Conservation (phyloP, 2,888 invertebrate species). For the Ophion costatus region DNA sequence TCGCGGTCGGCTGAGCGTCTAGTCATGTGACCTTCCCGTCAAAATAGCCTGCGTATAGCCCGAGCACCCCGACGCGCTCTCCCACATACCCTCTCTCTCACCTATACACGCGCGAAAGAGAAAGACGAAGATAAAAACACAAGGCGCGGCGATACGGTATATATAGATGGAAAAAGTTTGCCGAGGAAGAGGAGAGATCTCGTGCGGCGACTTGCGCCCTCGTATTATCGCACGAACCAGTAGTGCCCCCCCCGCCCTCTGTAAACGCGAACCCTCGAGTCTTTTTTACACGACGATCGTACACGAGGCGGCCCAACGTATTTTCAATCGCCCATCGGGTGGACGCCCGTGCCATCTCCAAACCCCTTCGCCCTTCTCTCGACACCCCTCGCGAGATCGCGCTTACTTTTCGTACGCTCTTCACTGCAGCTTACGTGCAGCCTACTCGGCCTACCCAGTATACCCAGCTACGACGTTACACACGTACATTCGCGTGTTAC, state of each 20-base stretch:
- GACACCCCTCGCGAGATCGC: neutral
- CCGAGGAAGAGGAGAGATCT: constrained; percentile 22
- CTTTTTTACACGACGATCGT: constrained; percentile 13
- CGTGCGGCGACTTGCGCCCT: constrained; percentile 25
- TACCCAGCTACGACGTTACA: neutral
- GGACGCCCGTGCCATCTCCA: constrained; percentile 35
- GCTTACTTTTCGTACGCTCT: constrained; percentile 22
- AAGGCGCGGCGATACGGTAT: constrained; percentile 32
- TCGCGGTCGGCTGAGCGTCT: constrained; percentile 83
- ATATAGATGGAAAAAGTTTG: neutral
- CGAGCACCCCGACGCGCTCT: constrained; percentile 64
- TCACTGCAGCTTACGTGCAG: constrained; percentile 1
- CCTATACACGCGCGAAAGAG: neutral
- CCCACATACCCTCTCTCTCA: constrained; percentile 39
- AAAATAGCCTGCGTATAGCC: constrained; percentile 87
- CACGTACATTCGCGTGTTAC: neutral
- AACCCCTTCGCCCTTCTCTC: neutral
- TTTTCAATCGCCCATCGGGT: constrained; percentile 64
- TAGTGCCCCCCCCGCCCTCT: neutral
- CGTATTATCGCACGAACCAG: constrained; percentile 29
- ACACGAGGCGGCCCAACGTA: constrained; percentile 35
- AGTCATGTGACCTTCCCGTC: constrained; percentile 93
- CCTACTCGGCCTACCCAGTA: neutral
- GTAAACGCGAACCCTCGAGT: constrained; percentile 16
- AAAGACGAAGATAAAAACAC: constrained; percentile 42